Conservation (phyloP, 2,888 invertebrate genomes). For the Hydroisotoma schaefferi region DNA sequence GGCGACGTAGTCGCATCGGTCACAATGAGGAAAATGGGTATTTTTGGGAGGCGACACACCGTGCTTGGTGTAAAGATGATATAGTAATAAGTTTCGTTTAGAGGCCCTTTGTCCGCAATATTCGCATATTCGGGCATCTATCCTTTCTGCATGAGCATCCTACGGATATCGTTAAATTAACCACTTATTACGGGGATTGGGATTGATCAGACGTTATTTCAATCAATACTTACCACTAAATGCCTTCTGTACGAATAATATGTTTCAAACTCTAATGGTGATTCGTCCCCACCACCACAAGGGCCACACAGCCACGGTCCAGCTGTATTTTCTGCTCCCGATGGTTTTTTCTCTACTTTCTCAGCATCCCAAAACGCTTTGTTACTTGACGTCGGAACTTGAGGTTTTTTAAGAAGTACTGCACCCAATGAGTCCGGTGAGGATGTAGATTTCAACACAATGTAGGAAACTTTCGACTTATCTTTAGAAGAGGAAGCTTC, state of each 20-base stretch:
- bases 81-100: slow-evolving; percentile 69
- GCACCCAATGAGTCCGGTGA: slow-evolving; percentile 31
- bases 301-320: slow-evolving; percentile 79
- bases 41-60: slow-evolving; percentile 66
- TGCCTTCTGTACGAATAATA: slow-evolving; percentile 77
- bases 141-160: slow-evolving; percentile 45
- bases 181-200: neutral
- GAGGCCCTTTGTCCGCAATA: slow-evolving; percentile 75
- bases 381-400: slow-evolving; percentile 19
- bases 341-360: slow-evolving; percentile 41
- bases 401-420: slow-evolving; percentile 37
- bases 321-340: slow-evolving; percentile 50
- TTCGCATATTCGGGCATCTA: slow-evolving; percentile 65
- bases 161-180: slow-evolving; percentile 15
- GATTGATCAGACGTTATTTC: slow-evolving; percentile 1
- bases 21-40: slow-evolving; percentile 74
- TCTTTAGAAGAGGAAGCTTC: slow-evolving; percentile 29
- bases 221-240: slow-evolving; percentile 53
- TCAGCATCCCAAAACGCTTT: slow-evolving; percentile 44
- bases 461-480: slow-evolving; percentile 55
- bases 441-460: slow-evolving; percentile 53
- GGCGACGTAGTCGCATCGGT: slow-evolving; percentile 70
- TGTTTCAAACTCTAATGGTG: slow-evolving; percentile 66
- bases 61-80: slow-evolving; percentile 77
- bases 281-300: slow-evolving; percentile 65